Evolutionary conservation across 2,888 invertebrate genomes (phyloP).

Genomic region (Apodemia hepburni): DNA sequence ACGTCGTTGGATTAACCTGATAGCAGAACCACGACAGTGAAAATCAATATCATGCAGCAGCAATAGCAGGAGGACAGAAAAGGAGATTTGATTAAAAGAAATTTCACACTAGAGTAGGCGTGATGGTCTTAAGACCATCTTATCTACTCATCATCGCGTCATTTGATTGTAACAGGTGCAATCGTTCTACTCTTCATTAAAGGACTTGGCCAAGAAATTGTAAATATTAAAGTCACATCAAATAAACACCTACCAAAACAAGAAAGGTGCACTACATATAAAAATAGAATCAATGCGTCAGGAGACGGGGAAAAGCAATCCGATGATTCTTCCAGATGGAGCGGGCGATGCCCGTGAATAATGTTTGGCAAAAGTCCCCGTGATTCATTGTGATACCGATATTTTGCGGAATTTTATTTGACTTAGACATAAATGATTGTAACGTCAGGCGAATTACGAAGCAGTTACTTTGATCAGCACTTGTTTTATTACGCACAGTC

Average conservation of each 20-base stretch:
- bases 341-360: slow-evolving; percentile 64
- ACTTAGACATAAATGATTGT: not conserved
- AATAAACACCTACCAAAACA: slow-evolving; percentile 36
- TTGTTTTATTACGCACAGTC: no score
- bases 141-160: no score
- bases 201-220: not conserved
- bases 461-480: not conserved
- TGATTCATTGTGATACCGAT: slow-evolving; percentile 40
- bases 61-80: no score
- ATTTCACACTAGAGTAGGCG: no score
- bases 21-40: no score
- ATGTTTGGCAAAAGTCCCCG: slow-evolving; percentile 59
- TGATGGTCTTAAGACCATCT: no score
- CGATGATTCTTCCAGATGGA: slow-evolving; percentile 56
- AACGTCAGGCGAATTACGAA: not conserved
- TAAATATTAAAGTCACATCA: not conserved
- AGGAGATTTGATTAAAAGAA: no score
- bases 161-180: no score
- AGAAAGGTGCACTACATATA: slow-evolving; percentile 37
- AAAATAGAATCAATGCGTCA: slow-evolving; percentile 68
- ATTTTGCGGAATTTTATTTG: slow-evolving; percentile 23
- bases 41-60: no score
- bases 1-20: no score
- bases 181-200: no score
- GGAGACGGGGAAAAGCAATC: slow-evolving; percentile 46